Percentiles rank a stretch among this genome's conserved stretches.
phyloP scores from a whole-genome alignment of 23 tunicate genomes.

The Clavelina lepadiformis region DNA sequence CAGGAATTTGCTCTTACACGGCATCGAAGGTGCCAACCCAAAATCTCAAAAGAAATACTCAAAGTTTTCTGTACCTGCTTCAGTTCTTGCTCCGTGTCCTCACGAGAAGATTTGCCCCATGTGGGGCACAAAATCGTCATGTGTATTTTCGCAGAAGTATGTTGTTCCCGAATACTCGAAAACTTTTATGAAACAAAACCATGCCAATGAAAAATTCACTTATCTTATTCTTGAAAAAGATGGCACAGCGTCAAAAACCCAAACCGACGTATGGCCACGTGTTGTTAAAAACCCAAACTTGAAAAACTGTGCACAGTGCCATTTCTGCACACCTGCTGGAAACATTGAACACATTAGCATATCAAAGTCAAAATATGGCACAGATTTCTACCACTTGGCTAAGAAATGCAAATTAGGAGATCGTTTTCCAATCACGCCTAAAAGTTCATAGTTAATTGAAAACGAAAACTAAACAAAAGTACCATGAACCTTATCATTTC shows the following conservation, averaged over 20 bases:
- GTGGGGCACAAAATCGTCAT: slow-evolving; percentile 27
- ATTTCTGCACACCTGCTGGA: slow-evolving; percentile 43
- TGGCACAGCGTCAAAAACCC: not conserved
- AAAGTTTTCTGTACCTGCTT: slow-evolving; percentile 11
- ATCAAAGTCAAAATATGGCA: slow-evolving; percentile 13
- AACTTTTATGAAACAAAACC: not conserved
- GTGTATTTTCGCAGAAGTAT: slow-evolving; percentile 57
- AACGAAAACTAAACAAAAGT: not conserved
- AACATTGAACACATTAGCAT: slow-evolving; percentile 25
- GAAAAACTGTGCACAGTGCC: slow-evolving; percentile 23
- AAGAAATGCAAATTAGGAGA: slow-evolving; percentile 33
- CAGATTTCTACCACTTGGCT: slow-evolving; percentile 8
- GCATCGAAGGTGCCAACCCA: slow-evolving; percentile 36
- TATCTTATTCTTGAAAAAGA: slow-evolving; percentile 18
- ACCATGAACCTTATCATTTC: not conserved
- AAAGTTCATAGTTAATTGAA: not conserved
- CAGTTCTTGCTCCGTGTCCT: slow-evolving; percentile 78
- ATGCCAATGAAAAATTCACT: slow-evolving; percentile 12
- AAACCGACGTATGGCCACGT: slow-evolving; percentile 30
- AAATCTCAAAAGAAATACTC: slow-evolving; percentile 24
- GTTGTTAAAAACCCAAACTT: slow-evolving; percentile 5
- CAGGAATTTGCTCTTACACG: slow-evolving; percentile 53
- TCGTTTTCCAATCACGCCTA: slow-evolving; percentile 19
- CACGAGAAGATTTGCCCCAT: slow-evolving; percentile 59
- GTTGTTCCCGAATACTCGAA: slow-evolving; percentile 40